Conservation (phyloP, 2,888 invertebrate genomes). For the Monoplex corrugatus region DNA sequence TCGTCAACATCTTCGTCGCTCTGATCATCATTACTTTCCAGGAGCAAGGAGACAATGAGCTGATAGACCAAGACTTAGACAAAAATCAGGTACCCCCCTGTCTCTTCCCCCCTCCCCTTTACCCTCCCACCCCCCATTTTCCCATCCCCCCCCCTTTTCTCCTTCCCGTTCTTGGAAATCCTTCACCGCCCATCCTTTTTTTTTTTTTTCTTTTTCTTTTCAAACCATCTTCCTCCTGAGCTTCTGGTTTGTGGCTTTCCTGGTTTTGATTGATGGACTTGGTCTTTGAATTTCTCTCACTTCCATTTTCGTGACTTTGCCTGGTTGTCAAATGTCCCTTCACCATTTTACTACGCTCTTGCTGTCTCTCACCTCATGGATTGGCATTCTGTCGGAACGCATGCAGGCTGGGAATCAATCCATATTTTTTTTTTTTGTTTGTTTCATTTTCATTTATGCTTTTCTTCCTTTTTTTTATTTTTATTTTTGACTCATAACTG, state of each 20-base stretch:
- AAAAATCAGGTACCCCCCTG: conserved; percentile 94
- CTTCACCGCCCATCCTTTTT: neutral
- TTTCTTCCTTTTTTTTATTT: neutral
- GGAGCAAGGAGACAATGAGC: conserved; percentile 99
- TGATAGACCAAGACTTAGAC: conserved; percentile 99
- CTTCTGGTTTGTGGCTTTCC: conserved; percentile 25
- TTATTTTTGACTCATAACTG: neutral
- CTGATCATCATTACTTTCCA: conserved; percentile 99
- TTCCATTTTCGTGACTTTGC: neutral
- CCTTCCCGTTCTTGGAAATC: neutral
- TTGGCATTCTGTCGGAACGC: neutral
- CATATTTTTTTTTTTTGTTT: neutral
- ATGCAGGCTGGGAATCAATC: neutral
- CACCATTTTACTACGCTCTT: neutral
- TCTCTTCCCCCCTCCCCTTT: neutral
- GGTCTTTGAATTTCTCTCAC: conserved; percentile 5
- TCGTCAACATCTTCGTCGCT: conserved; percentile 99
- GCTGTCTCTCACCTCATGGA: neutral
- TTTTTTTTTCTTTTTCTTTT: neutral
- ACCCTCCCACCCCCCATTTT: neutral
- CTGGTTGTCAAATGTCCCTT: neutral
- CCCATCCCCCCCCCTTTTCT: neutral
- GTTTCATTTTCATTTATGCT: neutral
- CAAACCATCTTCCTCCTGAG: neutral
- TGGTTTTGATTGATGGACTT: neutral